Evolutionary conservation across 1,140 invertebrate species (phyloP), one percentile per base, ranked within the genome.

Genomic region (Cepaea nemoralis): DNA sequence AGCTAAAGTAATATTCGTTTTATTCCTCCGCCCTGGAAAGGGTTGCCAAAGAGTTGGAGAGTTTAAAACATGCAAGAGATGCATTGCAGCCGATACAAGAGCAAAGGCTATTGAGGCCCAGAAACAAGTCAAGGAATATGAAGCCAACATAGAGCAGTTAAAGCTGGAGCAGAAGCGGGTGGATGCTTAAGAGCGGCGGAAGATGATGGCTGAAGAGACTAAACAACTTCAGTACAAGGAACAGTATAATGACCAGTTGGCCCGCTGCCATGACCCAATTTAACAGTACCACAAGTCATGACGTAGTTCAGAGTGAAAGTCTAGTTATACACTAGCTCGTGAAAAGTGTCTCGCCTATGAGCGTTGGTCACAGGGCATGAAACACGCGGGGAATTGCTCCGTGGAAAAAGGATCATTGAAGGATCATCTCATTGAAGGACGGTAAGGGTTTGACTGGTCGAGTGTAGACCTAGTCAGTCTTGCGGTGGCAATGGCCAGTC

Each of bases 161-260:
- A 98, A 98, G 92, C 93, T 95, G 0, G 97, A 99, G 85, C 95
- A 97, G 84, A 96, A 95, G 85, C 93, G 94, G 83, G 93, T 97
- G 40, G 95, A 97, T 84, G 95, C 95, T 86, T 98, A 99, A 88
- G 98, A 99, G 90, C 94, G 95, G 81, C 93, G 97, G 55, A 99
- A 99, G 93, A 95, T 96, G 0, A 89, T 99, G 2, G 94, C 94
- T 86, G 97, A 99, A 92, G 98, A 99, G 93, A 97, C 98, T 0
- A 97, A 97, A 88, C 96, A 98, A 85, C 95, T 98, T 91, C 96
- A 99, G 89, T 80, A 86, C 87, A 94, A 97, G 81, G 97, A 98
- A 22, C 96, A 99, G 85, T 99, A 99, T 92, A 97, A 99, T 92
- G 99, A 99, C 93, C 97, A 99, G 87, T 92, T 99, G 59, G 94